Conservation (phyloP, 2,888 invertebrate species). For the Allophyes oxyacanthae region DNA sequence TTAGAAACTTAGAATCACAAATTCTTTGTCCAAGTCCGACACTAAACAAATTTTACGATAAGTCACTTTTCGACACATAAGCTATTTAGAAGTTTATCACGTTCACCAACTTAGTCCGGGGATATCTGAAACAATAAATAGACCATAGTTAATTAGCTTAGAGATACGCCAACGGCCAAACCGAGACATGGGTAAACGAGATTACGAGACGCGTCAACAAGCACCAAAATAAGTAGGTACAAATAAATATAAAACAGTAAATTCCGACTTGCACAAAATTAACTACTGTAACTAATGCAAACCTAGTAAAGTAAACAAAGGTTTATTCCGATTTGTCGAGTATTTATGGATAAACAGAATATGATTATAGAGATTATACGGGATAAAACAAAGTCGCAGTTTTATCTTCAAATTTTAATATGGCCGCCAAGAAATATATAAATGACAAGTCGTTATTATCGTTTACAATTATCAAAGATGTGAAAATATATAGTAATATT, state of each 20-base stretch:
- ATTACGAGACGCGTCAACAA: conserved; percentile 86
- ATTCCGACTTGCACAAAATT: conserved; percentile 38
- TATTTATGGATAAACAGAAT: conserved; percentile 39
- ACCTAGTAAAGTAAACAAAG: conserved; percentile 14
- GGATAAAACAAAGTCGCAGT: conserved; percentile 74
- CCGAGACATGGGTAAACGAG: conserved; percentile 53
- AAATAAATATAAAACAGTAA: conserved; percentile 62
- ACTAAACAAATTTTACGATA: conserved; percentile 87
- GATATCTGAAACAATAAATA: conserved; percentile 82
- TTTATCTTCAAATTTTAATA: conserved; percentile 78
- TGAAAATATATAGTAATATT: conserved; percentile 7
- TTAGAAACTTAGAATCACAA: conserved; percentile 87
- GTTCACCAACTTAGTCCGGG: conserved; percentile 85
- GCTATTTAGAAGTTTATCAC: conserved; percentile 86
- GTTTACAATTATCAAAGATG: conserved; percentile 4
- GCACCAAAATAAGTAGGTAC: conserved; percentile 62
- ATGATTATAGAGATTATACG: conserved; percentile 72
- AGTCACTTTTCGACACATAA: conserved; percentile 85
- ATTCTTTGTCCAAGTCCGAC: conserved; percentile 84
- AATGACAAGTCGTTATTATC: conserved; percentile 44
- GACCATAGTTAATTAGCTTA: conserved; percentile 46
- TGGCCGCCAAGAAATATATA: conserved; percentile 76
- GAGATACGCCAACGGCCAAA: conserved; percentile 27
- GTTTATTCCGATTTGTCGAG: conserved; percentile 14
- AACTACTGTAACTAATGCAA: conserved; percentile 52